Base-by-base conservation (phyloP, 2,113 vertebrate species). In the Aptenodytes patagonicus region DNA sequence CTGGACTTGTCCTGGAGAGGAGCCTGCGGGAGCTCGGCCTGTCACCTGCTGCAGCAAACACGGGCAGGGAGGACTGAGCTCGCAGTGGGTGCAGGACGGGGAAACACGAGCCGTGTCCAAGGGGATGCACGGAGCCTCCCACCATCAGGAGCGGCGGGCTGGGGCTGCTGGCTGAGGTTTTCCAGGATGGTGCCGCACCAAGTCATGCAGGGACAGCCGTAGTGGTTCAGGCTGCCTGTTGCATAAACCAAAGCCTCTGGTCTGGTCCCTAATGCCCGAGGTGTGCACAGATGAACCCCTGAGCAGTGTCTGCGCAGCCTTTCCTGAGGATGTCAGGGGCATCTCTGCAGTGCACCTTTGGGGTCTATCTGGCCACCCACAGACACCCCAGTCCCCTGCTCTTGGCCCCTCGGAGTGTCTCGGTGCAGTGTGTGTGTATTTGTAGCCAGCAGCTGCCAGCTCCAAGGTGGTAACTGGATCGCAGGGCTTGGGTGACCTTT, bases 251-350 rank as follows among this genome's bases (percentile, higher is more conserved):
- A 12, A 84, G 5, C 38, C n/a, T 28, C 52, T 20, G 40, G 3
- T 17, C 21, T 4, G 32, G 22, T 54, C 60, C 51, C 49, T 1
- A 6, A 34, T 2, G 29, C 18, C 61, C 0, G 7, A 21, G 88
- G 29, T 10, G 51, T 1, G 28, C 12, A 2, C 9, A 1, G 40
- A 4, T 5, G 46, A 25, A 4, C 5, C n/a, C 28, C 46, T 2
- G 5, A 20, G 29, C 21, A 0, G 34, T 1, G 7, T 18, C 34
- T 19, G 0, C 0, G 10, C 52, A 11, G n/a, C 75, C 55, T 31
- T 21, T 44, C 62, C 42, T 0, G 4, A 31, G 55, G 51, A 3
- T 17, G 29, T 32, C 32, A 0, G 20, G 38, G 32, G 15, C 31
- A 8, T 7, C 51, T 26, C 34, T 36, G 75, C 77, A 2, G 42